Conservation (phyloP, 2,888 invertebrate genomes). For the Netelia melanura region DNA sequence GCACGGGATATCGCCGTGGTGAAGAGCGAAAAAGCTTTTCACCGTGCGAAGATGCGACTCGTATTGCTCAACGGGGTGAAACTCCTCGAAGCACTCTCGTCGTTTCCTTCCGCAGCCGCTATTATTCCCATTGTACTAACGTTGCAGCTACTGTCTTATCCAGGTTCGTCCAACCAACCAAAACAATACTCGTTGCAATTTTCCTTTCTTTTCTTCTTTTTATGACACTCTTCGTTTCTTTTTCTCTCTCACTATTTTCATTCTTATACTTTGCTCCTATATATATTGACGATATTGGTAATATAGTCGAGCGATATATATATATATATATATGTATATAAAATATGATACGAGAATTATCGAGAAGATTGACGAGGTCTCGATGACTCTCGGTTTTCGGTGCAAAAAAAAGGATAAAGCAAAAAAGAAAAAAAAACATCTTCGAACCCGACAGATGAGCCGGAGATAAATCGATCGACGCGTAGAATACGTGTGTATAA, state of each 20-base stretch:
- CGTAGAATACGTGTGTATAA: neutral
- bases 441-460: constrained; percentile 21
- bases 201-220: no score
- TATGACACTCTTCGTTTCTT: neutral
- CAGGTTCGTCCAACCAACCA: constrained; percentile 57
- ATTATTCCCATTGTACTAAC: constrained; percentile 63
- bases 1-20: constrained; percentile 55
- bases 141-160: constrained; percentile 65
- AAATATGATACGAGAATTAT: constrained; percentile 32
- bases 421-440: constrained; percentile 18
- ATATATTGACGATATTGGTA: neutral
- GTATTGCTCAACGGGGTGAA: constrained; percentile 55
- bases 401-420: neutral
- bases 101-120: constrained; percentile 52
- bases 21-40: constrained; percentile 55
- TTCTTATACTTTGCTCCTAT: constrained; percentile 9
- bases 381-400: constrained; percentile 55
- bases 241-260: neutral
- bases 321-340: neutral
- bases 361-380: constrained; percentile 51
- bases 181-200: neutral
- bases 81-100: constrained; percentile 58
- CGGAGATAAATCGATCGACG: constrained; percentile 56
- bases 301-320: constrained; percentile 17
- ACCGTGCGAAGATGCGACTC: constrained; percentile 64